Conservation (phyloP, 2,797 vertebrate genomes). For the Amniataba percoides region DNA sequence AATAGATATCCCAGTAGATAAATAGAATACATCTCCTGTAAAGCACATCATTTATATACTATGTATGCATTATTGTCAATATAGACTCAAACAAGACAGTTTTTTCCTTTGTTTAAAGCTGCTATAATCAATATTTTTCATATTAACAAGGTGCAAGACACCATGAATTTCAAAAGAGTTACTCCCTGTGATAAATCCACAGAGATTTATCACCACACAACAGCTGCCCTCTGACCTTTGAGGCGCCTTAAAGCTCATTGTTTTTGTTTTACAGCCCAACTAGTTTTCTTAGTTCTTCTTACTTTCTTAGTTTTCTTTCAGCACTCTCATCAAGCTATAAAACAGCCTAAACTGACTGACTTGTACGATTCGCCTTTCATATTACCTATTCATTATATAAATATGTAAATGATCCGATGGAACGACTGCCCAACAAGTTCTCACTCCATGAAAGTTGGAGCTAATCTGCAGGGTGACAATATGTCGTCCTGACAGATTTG, state of each 20-base stretch:
- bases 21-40: background rate
- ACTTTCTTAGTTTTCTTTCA: no score
- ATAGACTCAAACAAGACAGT: background rate
- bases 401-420: background rate
- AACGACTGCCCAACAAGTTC: conserved; percentile 1
- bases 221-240: background rate
- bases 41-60: background rate
- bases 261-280: no score
- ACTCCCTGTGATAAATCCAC: no score
- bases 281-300: no score
- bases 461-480: conserved; percentile 12
- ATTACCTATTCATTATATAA: background rate
- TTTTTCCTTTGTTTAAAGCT: background rate
- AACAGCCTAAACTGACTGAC: no score
- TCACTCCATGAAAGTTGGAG: background rate
- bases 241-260: background rate
- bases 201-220: no score
- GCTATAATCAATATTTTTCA: background rate
- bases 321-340: no score
- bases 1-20: no score
- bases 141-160: background rate
- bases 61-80: background rate
- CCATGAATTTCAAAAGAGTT: no score
- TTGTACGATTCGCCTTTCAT: no score
- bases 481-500: conserved; percentile 6